Evolutionary conservation across 2,113 vertebrate species (phyloP), one percentile per base, ranked within the genome.

Genomic region (Labeo catla): DNA sequence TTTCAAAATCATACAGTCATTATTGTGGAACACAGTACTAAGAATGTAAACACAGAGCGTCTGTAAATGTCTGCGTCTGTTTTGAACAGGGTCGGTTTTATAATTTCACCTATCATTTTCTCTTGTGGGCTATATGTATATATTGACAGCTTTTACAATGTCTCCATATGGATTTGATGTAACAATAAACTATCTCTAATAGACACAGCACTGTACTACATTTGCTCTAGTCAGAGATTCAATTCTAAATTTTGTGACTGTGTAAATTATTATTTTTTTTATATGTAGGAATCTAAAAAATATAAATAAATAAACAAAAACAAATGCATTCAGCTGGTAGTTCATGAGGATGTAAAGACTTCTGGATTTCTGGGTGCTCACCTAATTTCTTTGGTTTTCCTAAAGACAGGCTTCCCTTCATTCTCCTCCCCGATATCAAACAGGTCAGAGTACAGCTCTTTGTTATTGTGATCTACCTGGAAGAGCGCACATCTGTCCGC

Each of bases 351-450:
- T 7, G 11, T 2, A 57, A 34, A 34, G 6, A 52, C 9, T 59
- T 13, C 80, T 76, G 0, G 4, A 5, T 63, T 36, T 21, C 59
- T 36, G 7, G 3, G 4, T 79, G 90, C 93, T 92, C 87, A 98
- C 98, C 98, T 96, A 91, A 99, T 99, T 94, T 99, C 98, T 96
- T 99, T 99, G 95, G 98, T 99, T 96, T 99, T 99, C 95, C 96
- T 97, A 93, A 99, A 99, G 91, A 99, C 92, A 12, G 98, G 98
- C 84, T 96, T 98, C 65, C 98, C 98, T 92, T 99, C 98, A 65
- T 97, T 98, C 91, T 98, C 98, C 93, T 99, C 98, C 28, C 98
- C 98, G 43, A 99, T 98, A 90, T 99, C 98, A 85, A 99, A 99
- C 89, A 99, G 96, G 92, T 99, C 98, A 39, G 98, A 99, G 93